Conservation (phyloP, 2,888 invertebrate genomes). For the Pandemis corylana region DNA sequence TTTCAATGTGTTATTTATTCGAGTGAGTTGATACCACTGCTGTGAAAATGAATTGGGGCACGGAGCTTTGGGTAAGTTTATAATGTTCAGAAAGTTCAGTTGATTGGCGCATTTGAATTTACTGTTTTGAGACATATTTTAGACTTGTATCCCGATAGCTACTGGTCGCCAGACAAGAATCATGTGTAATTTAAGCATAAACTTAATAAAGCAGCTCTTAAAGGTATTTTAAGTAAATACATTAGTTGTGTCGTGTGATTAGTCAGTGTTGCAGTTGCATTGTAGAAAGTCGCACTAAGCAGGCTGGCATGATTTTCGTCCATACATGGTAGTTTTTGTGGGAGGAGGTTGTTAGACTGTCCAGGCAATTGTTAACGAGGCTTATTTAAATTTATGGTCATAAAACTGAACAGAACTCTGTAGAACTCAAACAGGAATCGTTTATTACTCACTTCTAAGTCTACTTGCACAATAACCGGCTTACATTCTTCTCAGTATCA, state of each 20-base stretch:
- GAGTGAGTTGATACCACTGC: conserved; percentile 73
- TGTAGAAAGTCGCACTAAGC: conserved; percentile 34
- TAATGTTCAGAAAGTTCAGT: conserved; percentile 47
- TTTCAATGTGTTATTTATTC: conserved; percentile 80
- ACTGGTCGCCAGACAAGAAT: background rate
- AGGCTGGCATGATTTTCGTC: conserved; percentile 20
- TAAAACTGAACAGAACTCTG: background rate
- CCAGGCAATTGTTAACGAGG: background rate
- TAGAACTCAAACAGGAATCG: background rate
- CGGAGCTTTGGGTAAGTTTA: conserved; percentile 87
- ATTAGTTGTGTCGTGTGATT: conserved; percentile 16
- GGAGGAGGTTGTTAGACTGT: conserved; percentile 10
- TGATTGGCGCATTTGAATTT: conserved; percentile 37
- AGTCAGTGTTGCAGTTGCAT: conserved; percentile 18
- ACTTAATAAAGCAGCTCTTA: background rate
- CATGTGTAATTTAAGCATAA: background rate
- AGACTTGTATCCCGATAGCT: background rate
- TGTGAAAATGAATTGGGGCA: conserved; percentile 88
- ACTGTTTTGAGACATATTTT: conserved; percentile 19
- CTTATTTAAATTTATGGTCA: background rate
- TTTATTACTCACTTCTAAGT: background rate
- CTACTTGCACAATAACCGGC: conserved; percentile 12
- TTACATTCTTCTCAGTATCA: conserved; percentile 1
- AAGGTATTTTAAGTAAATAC: conserved; percentile 10
- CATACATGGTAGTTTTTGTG: conserved; percentile 33